These are phyloP conservation scores for Chromobotia macracanthus DNA, from an alignment of 2,797 vertebrate species.

Conservation along the genomic window DNA sequence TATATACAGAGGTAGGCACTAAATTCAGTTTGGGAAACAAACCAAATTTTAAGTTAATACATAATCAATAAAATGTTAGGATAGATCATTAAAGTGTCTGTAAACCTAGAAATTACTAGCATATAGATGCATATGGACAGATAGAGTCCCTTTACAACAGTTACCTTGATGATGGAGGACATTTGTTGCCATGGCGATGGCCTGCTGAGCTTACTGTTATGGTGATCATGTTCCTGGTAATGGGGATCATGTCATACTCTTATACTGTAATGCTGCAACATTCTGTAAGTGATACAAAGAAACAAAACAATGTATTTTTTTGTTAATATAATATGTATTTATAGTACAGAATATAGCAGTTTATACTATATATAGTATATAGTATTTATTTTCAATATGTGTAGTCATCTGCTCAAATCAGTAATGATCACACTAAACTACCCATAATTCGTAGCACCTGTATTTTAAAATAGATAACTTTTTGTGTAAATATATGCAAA, in stretches of 20 bases:
- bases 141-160: constrained; percentile 12
- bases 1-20: background rate
- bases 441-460: background rate
- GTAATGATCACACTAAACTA: background rate
- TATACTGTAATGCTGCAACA: background rate
- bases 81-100: background rate
- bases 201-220: background rate
- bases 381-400: background rate
- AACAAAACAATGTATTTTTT: background rate
- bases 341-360: no score
- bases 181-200: constrained; percentile 12
- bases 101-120: background rate
- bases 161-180: background rate
- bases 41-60: no score
- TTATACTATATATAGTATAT: no score
- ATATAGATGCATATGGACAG: background rate
- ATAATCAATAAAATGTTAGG: no score
- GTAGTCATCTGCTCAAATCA: background rate
- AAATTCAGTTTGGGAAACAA: no score
- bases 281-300: background rate
- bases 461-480: background rate
- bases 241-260: background rate
- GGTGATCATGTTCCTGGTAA: constrained; percentile 3
- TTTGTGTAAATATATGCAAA: constrained; percentile 12
- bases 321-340: background rate